Percentiles rank a stretch among this genome's conserved stretches.
These are phyloP conservation scores for Nyctalus aviator DNA, from an alignment of 2,797 vertebrate species.

Conservation along the genomic window DNA sequence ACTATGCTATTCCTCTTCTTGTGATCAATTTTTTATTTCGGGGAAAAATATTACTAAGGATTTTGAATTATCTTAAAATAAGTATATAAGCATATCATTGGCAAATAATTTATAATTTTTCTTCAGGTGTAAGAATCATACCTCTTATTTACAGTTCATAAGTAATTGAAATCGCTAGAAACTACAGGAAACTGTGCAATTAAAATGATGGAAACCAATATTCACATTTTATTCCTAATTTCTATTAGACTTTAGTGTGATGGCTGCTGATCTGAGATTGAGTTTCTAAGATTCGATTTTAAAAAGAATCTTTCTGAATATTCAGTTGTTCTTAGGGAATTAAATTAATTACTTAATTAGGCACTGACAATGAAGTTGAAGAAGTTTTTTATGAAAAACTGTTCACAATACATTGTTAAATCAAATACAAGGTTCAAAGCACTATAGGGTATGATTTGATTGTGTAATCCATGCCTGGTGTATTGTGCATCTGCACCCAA, in stretches of 20 bases:
- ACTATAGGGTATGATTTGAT: background rate
- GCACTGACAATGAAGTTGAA: background rate
- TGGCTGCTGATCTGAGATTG: background rate
- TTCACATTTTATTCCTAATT: slow-evolving; percentile 19
- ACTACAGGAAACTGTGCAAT: slow-evolving; percentile 43
- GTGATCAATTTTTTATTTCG: background rate
- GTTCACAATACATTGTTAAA: background rate
- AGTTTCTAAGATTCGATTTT: background rate
- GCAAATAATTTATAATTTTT: slow-evolving; percentile 70
- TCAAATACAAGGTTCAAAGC: background rate
- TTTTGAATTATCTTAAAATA: slow-evolving; percentile 3
- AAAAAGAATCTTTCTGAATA: slow-evolving; percentile 18
- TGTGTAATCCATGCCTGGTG: fast-evolving
- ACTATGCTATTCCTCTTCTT: background rate
- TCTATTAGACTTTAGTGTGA: background rate
- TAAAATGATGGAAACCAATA: slow-evolving; percentile 32
- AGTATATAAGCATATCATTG: slow-evolving; percentile 60
- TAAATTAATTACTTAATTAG: slow-evolving; percentile 32
- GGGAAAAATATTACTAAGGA: background rate
- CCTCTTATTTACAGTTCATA: slow-evolving; percentile 67
- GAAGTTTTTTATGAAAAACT: background rate
- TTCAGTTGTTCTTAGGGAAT: slow-evolving; percentile 14
- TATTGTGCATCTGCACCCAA: no score
- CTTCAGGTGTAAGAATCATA: slow-evolving; percentile 54
- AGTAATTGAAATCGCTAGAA: slow-evolving; percentile 52